Evolutionary conservation across 2,113 vertebrate genomes (phyloP).

Genomic region (Setophaga petechia): DNA sequence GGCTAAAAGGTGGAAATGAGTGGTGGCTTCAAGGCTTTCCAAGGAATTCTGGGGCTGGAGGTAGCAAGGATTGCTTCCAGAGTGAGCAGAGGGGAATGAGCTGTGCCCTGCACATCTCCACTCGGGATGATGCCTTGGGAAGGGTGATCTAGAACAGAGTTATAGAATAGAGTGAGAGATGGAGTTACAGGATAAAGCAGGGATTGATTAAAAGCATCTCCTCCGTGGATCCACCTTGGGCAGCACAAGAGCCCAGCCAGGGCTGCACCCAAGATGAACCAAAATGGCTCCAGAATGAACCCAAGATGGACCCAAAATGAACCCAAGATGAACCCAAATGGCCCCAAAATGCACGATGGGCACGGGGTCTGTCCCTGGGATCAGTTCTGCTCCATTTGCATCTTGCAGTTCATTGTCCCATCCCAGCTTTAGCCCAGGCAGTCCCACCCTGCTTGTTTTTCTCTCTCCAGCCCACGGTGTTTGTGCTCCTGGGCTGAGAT

Average conservation of each 20-base stretch:
- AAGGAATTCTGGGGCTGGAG: not conserved
- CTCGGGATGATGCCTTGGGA: not conserved
- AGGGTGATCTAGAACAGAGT: not conserved
- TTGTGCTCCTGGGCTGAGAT: not conserved
- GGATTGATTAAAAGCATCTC: not conserved
- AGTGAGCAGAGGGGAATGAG: not conserved
- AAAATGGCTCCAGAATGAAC: not conserved
- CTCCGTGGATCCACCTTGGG: not conserved
- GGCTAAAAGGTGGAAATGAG: not conserved
- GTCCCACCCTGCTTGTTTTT: not conserved
- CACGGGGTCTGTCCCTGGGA: not conserved
- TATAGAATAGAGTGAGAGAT: too few species aligned
- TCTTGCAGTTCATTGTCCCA: not conserved
- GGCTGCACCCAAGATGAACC: not conserved
- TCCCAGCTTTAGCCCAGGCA: not conserved
- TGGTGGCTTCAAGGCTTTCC: not conserved
- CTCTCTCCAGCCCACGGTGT: not conserved
- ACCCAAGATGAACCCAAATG: not conserved
- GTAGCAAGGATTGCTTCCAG: not conserved
- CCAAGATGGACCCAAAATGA: too few species aligned
- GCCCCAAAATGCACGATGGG: not conserved
- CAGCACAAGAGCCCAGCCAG: not conserved
- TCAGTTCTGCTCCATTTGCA: not conserved
- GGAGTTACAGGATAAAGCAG: not conserved
- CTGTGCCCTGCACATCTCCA: fast-evolving